Base-by-base conservation (phyloP, 2,113 vertebrate genomes). In the Pomatorhinus ruficollis region DNA sequence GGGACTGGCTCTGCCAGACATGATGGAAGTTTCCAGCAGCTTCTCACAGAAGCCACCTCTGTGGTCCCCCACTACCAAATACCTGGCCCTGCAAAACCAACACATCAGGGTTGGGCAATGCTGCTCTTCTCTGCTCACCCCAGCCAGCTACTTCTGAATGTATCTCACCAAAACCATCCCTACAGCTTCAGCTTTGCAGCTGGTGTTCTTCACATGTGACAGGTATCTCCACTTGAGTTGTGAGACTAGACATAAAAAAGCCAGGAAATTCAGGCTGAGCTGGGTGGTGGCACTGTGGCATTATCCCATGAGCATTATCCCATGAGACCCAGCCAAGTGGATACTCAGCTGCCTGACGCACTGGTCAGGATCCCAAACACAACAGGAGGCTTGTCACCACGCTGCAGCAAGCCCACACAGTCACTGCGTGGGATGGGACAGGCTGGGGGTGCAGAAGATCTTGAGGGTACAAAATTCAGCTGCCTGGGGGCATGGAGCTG, bases 171-270 rank as follows among this genome's bases (percentile, higher is more conserved):
- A 12, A 68, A 42, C 10, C 44, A 82, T 11, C 4, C 22, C 17
- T 90, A 53, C 57, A 60, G 49, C 19, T 77, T 66, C 57, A 60
- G 49, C 18, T 77, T 66, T 60, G 42, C 49, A 68, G 77, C 35
- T 87, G 33, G 52, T 2, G 0, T 40, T 84, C 69, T 52, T 82
- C 31, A 9, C 9, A 18, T 0, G 0, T 25, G 20, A 17, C 30
- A 71, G 14, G 15, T 52, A 61, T 18, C 16, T 53, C 42, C 28
- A 9, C 12, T 49, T 45, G 18, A 6, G 7, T 5, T 39, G 23
- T 47, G 10, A 78, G 39, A 33, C 13, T 56, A 69, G 37, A 22
- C 17, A 54, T 6, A 49, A 7, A 52, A 78, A 68, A 71, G 11
- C 4, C 28, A n/a, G 19, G 66, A 87, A 64, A 72, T 60, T 22